A percentile compares a stretch with the other conserved stretches of the same genome.
phyloP scores from a whole-genome alignment of 2,113 vertebrate genomes.

The Urocitellus parryii region DNA sequence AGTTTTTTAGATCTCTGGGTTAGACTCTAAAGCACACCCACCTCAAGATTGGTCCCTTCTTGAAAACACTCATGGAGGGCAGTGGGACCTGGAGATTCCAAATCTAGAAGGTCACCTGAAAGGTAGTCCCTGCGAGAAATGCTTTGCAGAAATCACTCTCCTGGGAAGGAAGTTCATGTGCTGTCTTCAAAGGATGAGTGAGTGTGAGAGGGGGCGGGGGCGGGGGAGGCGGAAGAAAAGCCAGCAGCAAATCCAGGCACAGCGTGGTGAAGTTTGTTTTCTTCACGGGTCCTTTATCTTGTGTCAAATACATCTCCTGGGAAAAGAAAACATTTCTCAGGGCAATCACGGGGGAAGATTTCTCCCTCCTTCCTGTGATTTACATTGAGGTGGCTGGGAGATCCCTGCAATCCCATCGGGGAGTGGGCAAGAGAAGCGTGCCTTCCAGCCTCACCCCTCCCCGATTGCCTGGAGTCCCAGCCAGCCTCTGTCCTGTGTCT shows the following conservation, averaged over 20 bases:
- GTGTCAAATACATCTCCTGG: conserved; percentile 75
- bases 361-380: conserved; percentile 45
- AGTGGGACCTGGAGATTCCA: background rate
- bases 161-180: background rate
- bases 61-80: background rate
- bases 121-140: background rate
- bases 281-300: conserved; percentile 69
- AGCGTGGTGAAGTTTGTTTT: conserved; percentile 68
- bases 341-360: conserved; percentile 40
- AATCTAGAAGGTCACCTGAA: background rate
- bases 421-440: background rate
- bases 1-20: background rate
- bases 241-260: conserved; percentile 1
- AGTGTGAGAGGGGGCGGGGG: background rate
- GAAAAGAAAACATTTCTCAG: conserved; percentile 79
- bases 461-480: background rate
- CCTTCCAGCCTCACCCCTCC: rapidly evolving
- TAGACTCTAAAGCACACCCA: background rate
- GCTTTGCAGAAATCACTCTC: background rate
- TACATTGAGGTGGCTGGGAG: background rate
- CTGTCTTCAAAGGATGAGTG: too few species aligned
- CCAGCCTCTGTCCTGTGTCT: background rate
- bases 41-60: background rate
- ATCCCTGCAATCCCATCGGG: background rate
- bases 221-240: background rate